Evolutionary conservation across 2,888 invertebrate species (phyloP).

Genomic region (Trissonchulus latispiculum): DNA sequence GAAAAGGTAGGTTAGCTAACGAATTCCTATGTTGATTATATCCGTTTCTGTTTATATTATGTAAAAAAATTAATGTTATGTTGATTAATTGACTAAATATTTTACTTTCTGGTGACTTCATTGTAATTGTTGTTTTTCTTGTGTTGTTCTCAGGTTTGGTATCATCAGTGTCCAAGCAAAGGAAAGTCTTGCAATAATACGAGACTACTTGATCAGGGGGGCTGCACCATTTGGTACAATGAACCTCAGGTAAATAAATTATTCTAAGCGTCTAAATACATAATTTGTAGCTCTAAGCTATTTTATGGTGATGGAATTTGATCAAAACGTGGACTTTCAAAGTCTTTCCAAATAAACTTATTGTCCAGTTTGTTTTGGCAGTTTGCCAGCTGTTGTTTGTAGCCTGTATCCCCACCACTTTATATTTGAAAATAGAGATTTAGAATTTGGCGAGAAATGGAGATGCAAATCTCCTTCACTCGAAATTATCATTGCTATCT

Average conservation of each 20-base stretch:
- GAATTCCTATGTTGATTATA: slow-evolving; percentile 16
- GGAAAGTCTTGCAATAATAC: slow-evolving; percentile 90
- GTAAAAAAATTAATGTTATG: background rate
- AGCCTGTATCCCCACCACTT: no score
- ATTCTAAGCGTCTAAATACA: background rate
- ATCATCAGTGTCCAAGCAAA: slow-evolving; percentile 79
- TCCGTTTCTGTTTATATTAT: background rate
- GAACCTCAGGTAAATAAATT: slow-evolving; percentile 64
- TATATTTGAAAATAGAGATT: no score
- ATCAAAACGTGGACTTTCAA: no score
- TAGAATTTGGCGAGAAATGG: no score
- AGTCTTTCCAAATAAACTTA: no score
- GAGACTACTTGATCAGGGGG: slow-evolving; percentile 68
- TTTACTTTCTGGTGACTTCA: slow-evolving; percentile 59
- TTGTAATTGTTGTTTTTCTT: slow-evolving; percentile 32
- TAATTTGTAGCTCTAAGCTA: no score
- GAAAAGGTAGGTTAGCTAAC: slow-evolving; percentile 75
- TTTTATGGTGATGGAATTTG: no score
- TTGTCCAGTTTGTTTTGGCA: no score
- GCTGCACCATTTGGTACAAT: slow-evolving; percentile 98
- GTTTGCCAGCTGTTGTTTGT: no score
- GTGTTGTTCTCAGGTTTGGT: slow-evolving; percentile 56
- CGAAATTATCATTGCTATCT: no score
- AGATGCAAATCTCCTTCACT: no score
- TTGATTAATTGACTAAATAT: no score